Base-by-base conservation (phyloP, 2,113 vertebrate genomes). In the Dromiciops gliroides region DNA sequence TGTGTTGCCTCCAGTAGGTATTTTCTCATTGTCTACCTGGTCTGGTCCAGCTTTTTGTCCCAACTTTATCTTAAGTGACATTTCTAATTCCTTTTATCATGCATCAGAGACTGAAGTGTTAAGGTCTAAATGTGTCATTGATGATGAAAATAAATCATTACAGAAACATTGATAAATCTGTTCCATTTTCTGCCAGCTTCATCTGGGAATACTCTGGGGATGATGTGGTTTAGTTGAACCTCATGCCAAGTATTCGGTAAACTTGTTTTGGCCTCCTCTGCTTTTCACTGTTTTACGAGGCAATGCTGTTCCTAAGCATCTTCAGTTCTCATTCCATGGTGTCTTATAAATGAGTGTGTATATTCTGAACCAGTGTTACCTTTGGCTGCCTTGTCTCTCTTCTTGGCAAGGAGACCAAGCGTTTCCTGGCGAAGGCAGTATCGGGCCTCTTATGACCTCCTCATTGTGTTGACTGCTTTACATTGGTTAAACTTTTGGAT, bases 241-340 rank as follows among this genome's bases (percentile, higher is more conserved):
- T 83, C 67, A 22, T 8, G 67, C 67, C 67, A n/a, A 44, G 67
- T 83, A 44, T 83, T 83, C 37, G 0, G 37, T 2, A 44, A 83
- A 83, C 37, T 83, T n/a, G 67, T 44, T 16, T 83, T 83, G n/a
- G 67, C 67, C 16, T 67, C 60, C 60, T 44, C 67, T 23, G 67
- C 67, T 98, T 98, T 98, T 98, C 98, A 98, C 97, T n/a, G 95
- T 97, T 96, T 95, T 83, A 83, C 44, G 67, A n/a, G 67, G 37
- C 67, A 19, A 22, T 83, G n/a, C 37, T 19, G 16, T 83, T 83
- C 37, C 37, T 83, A 44, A 83, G 67, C 67, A 83, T 83, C 67
- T 83, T 83, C 67, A 22, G 67, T 83, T 83, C 67, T 83, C 67
- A 8, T n/a, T 83, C 67, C 67, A 44, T 10, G 67, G 67, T 22